A percentile compares a stretch with the other conserved stretches of the same genome.
Conservation (phyloP, 1,140 invertebrate species). For the Kradibia gibbosae region DNA sequence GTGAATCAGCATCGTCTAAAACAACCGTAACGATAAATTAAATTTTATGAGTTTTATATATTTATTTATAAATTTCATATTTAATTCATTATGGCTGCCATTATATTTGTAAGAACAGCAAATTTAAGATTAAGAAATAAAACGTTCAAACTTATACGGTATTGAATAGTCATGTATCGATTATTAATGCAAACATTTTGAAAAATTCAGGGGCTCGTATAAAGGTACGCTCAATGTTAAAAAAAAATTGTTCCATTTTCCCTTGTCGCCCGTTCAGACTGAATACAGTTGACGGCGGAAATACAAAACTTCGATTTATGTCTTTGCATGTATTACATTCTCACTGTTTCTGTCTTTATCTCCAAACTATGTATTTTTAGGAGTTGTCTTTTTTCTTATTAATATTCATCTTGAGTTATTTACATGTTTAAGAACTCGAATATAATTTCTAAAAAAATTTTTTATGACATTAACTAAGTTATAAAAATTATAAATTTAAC, state of each 20-base stretch:
- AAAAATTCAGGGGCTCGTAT: constrained; percentile 19
- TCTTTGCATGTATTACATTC: constrained; percentile 56
- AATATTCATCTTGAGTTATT: background rate
- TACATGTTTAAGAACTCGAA: constrained; percentile 7
- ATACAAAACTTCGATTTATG: constrained; percentile 71
- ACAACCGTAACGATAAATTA: too few relatives aligned
- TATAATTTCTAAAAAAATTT: background rate
- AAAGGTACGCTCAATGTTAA: background rate
- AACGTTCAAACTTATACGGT: too few relatives aligned
- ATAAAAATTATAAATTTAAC: too few relatives aligned
- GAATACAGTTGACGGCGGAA: constrained; percentile 64
- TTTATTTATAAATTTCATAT: too few relatives aligned
- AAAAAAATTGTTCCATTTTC: constrained; percentile 30
- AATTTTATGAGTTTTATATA: too few relatives aligned
- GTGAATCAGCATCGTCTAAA: too few relatives aligned
- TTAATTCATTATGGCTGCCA: too few relatives aligned
- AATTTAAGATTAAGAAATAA: too few relatives aligned
- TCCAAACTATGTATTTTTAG: constrained; percentile 37
- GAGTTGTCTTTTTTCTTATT: constrained; percentile 5
- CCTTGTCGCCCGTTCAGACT: background rate
- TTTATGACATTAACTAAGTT: too few relatives aligned
- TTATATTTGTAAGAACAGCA: too few relatives aligned
- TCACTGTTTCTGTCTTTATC: constrained; percentile 47
- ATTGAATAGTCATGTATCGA: constrained; percentile 30
- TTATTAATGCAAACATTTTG: constrained; percentile 25